Percentiles rank a stretch among this genome's conserved stretches.
Conservation (phyloP, 2,888 invertebrate genomes). For the Limnephilus lunatus region DNA sequence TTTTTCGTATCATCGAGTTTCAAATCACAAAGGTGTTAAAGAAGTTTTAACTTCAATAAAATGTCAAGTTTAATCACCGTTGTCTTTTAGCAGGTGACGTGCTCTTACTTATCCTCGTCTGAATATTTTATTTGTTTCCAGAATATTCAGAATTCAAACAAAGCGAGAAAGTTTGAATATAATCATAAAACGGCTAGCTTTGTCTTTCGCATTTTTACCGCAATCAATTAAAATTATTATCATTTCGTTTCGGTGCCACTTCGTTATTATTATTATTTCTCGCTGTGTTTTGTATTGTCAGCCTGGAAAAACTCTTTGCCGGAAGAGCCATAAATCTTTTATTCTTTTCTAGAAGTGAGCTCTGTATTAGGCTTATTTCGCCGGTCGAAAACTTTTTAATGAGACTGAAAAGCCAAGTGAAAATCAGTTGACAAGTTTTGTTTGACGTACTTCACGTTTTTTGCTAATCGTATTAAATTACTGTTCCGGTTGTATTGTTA, state of each 20-base stretch:
- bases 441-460: not conserved
- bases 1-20: too few relatives aligned
- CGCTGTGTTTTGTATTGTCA: slow-evolving; percentile 3
- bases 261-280: not conserved
- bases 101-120: not conserved
- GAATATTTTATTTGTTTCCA: not conserved
- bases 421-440: slow-evolving; percentile 16
- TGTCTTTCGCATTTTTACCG: not conserved
- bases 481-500: slow-evolving; percentile 2
- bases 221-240: not conserved
- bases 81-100: not conserved
- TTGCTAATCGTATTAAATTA: not conserved
- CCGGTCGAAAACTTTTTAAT: slow-evolving; percentile 36
- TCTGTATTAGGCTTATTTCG: slow-evolving; percentile 22
- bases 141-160: not conserved
- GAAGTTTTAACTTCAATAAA: not conserved
- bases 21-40: too few relatives aligned
- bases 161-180: not conserved
- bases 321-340: slow-evolving; percentile 17
- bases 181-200: not conserved
- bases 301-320: not conserved
- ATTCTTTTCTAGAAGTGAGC: not conserved
- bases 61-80: not conserved
- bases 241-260: not conserved
- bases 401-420: slow-evolving; percentile 4